phyloP scores from a whole-genome alignment of 2,113 vertebrate genomes.

The Neolamprologus caudopunctatus region DNA sequence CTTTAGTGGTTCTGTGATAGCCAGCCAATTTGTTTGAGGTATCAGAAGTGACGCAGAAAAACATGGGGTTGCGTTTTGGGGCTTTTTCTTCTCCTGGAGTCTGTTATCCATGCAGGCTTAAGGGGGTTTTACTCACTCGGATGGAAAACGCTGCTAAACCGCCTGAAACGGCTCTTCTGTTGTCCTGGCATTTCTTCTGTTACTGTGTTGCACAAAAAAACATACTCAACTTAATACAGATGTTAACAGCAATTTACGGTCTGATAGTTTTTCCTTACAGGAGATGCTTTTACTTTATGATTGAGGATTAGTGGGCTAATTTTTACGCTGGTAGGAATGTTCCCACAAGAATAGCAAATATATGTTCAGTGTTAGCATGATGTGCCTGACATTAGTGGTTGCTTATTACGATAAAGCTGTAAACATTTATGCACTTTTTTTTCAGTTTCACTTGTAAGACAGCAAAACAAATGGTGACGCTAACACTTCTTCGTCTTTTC shows the following conservation, averaged over 20 bases:
- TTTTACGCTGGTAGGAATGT: background rate
- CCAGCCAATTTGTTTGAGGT: background rate
- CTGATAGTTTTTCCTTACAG: background rate
- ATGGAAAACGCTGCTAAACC: accelerated
- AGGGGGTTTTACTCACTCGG: background rate
- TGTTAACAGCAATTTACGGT: background rate
- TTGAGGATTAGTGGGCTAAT: background rate
- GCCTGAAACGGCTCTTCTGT: accelerated
- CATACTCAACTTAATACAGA: background rate
- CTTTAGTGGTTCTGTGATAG: background rate
- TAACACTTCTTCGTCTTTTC: background rate
- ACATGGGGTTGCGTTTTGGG: background rate
- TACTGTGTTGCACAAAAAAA: background rate
- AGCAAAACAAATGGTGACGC: background rate
- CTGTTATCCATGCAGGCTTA: background rate
- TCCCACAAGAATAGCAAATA: background rate
- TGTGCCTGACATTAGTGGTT: background rate
- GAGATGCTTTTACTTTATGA: background rate
- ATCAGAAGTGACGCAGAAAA: background rate
- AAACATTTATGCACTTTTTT: background rate
- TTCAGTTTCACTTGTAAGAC: background rate
- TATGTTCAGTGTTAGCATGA: background rate
- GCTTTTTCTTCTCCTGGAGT: background rate
- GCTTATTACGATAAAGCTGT: background rate
- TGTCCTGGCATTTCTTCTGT: background rate